Conservation (phyloP, 2,797 vertebrate species). For the Chelidonichthys spinosus region DNA sequence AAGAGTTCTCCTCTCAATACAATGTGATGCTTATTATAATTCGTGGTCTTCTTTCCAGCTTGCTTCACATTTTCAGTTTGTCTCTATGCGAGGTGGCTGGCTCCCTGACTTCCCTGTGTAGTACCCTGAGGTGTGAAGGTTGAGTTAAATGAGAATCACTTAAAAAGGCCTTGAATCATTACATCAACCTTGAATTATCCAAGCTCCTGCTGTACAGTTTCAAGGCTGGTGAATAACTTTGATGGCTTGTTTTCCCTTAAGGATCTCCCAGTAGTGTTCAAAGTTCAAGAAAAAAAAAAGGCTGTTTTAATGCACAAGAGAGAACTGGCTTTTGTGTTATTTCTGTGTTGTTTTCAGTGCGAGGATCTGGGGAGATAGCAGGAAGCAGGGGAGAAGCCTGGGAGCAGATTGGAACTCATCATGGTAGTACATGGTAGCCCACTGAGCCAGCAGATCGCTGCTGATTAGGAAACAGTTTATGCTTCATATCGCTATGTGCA, state of each 20-base stretch:
- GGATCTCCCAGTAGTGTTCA: conserved; percentile 27
- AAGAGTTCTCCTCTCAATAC: conserved; percentile 13
- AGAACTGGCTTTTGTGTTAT: conserved; percentile 28
- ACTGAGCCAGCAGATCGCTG: conserved; percentile 51
- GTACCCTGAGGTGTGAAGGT: conserved; percentile 58
- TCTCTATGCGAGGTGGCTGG: conserved; percentile 14
- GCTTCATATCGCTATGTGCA: conserved; percentile 24
- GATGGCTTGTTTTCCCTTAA: conserved; percentile 36
- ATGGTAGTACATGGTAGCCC: conserved; percentile 25
- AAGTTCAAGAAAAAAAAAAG: conserved; percentile 19
- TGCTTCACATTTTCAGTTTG: conserved; percentile 26
- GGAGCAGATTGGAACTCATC: conserved; percentile 47
- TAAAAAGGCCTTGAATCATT: conserved; percentile 50
- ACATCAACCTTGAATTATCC: conserved; percentile 69
- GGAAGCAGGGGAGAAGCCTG: conserved; percentile 24
- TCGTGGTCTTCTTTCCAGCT: conserved; percentile 8
- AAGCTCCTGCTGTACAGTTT: conserved; percentile 40
- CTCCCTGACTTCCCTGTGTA: conserved; percentile 39
- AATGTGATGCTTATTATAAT: conserved; percentile 1
- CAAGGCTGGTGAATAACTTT: conserved; percentile 57
- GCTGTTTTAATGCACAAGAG: conserved; percentile 32
- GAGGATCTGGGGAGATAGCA: conserved; percentile 18
- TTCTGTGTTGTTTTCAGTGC: conserved; percentile 34
- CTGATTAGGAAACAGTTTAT: conserved; percentile 52
- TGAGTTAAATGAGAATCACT: conserved; percentile 56